phyloP scores from a whole-genome alignment of 1,140 invertebrate genomes.

The Heliconius himera region DNA sequence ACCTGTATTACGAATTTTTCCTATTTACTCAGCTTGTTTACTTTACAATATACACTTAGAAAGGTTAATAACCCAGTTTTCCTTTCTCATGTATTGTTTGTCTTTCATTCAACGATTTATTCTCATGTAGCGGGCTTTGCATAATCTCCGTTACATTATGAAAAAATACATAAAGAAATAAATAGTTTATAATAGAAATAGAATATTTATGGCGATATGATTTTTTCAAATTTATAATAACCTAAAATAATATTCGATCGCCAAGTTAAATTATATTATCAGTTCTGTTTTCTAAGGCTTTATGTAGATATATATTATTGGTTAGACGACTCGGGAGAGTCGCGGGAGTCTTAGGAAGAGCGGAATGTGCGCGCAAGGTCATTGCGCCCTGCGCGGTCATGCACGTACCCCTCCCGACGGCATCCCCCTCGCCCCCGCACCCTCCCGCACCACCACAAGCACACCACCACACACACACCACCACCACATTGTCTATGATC shows the following conservation, averaged over 20 bases:
- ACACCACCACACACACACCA: slow-evolving; percentile 51
- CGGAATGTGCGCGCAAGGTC: slow-evolving; percentile 79
- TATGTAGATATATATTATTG: slow-evolving; percentile 26
- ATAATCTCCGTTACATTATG: slow-evolving; percentile 31
- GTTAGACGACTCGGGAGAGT: slow-evolving; percentile 58
- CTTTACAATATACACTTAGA: slow-evolving; percentile 53
- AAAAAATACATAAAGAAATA: background rate
- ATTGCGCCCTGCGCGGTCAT: slow-evolving; percentile 79
- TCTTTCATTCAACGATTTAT: slow-evolving; percentile 43
- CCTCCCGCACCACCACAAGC: slow-evolving; percentile 22
- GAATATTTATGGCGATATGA: background rate
- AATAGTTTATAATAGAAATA: background rate
- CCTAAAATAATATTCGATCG: background rate
- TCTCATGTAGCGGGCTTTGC: slow-evolving; percentile 37
- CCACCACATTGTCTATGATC: slow-evolving; percentile 75
- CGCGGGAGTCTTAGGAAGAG: slow-evolving; percentile 71
- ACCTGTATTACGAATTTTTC: slow-evolving; percentile 30
- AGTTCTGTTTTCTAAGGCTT: background rate
- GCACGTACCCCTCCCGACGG: slow-evolving; percentile 60
- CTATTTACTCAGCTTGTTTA: slow-evolving; percentile 64
- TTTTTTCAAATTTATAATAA: background rate
- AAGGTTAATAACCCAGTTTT: slow-evolving; percentile 70
- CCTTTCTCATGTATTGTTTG: slow-evolving; percentile 56
- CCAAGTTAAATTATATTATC: background rate
- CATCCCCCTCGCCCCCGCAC: slow-evolving; percentile 27